Evolutionary conservation across 2,113 vertebrate species (phyloP).

Genomic region (Cottus gobio): DNA sequence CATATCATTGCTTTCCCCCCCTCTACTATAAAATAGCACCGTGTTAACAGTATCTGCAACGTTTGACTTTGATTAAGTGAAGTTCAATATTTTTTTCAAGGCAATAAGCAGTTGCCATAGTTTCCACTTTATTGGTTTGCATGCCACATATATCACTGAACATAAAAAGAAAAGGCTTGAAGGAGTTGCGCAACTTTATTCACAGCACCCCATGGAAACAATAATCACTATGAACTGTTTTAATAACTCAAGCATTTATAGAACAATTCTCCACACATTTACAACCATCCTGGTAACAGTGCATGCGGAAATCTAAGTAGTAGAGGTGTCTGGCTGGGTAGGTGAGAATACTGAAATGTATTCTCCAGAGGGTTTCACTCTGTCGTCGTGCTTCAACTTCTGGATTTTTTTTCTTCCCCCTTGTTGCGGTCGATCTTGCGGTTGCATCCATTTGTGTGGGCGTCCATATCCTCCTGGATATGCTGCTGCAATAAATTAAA

Average conservation of each 20-base stretch:
- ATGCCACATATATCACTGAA: background rate
- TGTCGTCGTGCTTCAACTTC: conserved; percentile 83
- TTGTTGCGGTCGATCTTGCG: conserved; percentile 92
- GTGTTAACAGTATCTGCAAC: too few relatives aligned
- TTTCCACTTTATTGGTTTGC: background rate
- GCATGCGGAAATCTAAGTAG: conserved; percentile 27
- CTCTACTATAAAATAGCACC: too few relatives aligned
- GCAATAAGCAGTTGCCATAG: background rate
- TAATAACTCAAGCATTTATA: conserved; percentile 65
- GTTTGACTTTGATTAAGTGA: too few relatives aligned
- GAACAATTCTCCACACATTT: conserved; percentile 42
- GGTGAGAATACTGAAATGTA: background rate
- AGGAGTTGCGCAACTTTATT: conserved; percentile 16
- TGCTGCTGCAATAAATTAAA: conserved; percentile 87
- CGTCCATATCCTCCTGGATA: conserved; percentile 91
- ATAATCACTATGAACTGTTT: conserved; percentile 33
- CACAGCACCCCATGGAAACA: conserved; percentile 45
- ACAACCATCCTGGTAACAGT: conserved; percentile 25
- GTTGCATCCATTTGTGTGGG: conserved; percentile 89
- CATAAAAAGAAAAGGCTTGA: background rate
- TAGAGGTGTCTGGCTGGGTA: conserved; percentile 1
- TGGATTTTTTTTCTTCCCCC: conserved; percentile 89
- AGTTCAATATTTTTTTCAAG: too few relatives aligned
- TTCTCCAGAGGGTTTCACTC: conserved; percentile 45
- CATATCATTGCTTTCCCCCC: too few relatives aligned